Percentiles rank a stretch among this genome's conserved stretches.
These are phyloP conservation scores for Sebastiscus tertius DNA, from an alignment of 2,797 vertebrate genomes.

Conservation along the genomic window DNA sequence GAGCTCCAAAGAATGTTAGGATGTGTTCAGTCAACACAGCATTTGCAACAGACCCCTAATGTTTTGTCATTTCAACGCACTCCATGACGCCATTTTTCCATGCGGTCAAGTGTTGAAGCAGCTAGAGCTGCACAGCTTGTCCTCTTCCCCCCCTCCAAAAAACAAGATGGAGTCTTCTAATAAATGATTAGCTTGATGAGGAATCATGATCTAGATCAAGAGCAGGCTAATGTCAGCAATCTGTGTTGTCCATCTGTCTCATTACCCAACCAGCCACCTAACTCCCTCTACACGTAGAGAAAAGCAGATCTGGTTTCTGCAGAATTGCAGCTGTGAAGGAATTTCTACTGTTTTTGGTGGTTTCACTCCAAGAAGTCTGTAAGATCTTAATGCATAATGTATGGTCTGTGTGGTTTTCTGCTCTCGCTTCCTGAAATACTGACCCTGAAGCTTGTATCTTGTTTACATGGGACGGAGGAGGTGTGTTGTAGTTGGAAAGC, in stretches of 20 bases:
- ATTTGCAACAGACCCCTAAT: conserved; percentile 59
- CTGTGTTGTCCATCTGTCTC: conserved; percentile 81
- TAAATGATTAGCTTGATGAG: conserved; percentile 82
- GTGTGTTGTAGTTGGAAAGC: neutral
- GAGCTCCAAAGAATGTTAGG: neutral
- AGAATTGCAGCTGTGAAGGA: conserved; percentile 40
- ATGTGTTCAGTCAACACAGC: conserved; percentile 27
- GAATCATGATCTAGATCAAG: conserved; percentile 81
- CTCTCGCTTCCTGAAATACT: conserved; percentile 16
- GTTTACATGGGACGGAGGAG: conserved; percentile 26
- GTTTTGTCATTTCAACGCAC: conserved; percentile 67
- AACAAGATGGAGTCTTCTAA: conserved; percentile 74
- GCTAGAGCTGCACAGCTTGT: conserved; percentile 75
- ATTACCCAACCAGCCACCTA: conserved; percentile 63
- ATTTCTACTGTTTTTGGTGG: conserved; percentile 20
- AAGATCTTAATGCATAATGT: conserved; percentile 40
- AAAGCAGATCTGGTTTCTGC: conserved; percentile 28
- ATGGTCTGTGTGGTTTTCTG: conserved; percentile 36
- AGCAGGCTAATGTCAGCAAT: conserved; percentile 81
- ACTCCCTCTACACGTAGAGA: conserved; percentile 26
- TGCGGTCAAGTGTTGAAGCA: conserved; percentile 67
- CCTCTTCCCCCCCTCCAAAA: conserved; percentile 58
- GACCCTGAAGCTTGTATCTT: conserved; percentile 42
- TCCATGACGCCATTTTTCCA: conserved; percentile 59
- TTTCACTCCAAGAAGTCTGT: conserved; percentile 23